phyloP scores from a whole-genome alignment of 1,140 invertebrate species.

The Coptotermes formosanus region DNA sequence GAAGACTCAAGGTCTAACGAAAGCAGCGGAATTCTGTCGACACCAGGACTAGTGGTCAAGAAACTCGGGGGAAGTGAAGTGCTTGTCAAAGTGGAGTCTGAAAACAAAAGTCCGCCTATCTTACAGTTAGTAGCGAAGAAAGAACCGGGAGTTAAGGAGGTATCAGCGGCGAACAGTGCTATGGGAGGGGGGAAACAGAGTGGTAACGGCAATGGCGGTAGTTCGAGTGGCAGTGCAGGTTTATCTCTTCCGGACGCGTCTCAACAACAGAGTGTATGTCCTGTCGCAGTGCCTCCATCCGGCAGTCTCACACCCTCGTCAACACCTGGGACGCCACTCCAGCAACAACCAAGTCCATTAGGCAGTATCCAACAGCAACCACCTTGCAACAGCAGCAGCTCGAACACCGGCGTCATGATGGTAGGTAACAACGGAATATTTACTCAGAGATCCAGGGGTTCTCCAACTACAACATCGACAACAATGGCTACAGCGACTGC shows the following conservation, averaged over 20 bases:
- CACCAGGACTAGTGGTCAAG: constrained; percentile 46
- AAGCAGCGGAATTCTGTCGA: constrained; percentile 52
- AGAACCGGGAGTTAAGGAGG: neutral
- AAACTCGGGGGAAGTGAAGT: constrained; percentile 34
- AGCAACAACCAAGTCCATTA: constrained; percentile 52
- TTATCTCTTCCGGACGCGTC: neutral
- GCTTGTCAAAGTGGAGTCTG: constrained; percentile 38
- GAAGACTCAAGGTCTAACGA: constrained; percentile 71
- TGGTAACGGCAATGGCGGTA: neutral
- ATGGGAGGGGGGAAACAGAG: neutral
- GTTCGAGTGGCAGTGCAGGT: neutral
- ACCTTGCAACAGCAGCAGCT: constrained; percentile 6
- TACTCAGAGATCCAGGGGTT: constrained; percentile 35
- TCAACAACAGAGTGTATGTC: neutral
- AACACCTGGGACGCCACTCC: constrained; percentile 60
- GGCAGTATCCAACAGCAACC: constrained; percentile 34
- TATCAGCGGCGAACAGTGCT: neutral
- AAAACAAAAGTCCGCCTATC: constrained; percentile 19
- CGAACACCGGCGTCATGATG: constrained; percentile 11
- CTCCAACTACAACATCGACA: constrained; percentile 37
- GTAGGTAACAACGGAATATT: neutral
- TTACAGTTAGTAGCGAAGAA: neutral
- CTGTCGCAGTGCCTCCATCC: constrained; percentile 50
- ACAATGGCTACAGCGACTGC: constrained; percentile 33
- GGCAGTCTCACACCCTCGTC: constrained; percentile 64